A percentile compares a stretch with the other conserved stretches of the same genome.
phyloP scores from a whole-genome alignment of 2,113 vertebrate genomes.

The Gasterosteus nipponicus region DNA sequence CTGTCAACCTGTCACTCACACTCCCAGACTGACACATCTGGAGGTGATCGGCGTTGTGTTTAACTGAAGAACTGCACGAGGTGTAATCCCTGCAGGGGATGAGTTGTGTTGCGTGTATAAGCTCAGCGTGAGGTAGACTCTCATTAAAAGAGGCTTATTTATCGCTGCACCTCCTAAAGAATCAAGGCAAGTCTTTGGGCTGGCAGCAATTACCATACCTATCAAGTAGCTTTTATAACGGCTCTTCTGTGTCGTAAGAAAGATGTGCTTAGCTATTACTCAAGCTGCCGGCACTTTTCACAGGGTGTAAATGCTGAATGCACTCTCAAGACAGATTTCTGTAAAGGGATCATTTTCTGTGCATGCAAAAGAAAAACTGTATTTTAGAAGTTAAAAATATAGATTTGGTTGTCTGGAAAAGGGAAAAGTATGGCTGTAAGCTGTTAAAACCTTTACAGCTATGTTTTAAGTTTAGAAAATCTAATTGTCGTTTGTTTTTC shows the following conservation, averaged over 20 bases:
- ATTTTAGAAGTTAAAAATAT: slow-evolving; percentile 63
- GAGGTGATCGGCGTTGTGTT: slow-evolving; percentile 54
- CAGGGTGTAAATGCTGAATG: slow-evolving; percentile 46
- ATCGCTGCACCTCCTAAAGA: slow-evolving; percentile 70
- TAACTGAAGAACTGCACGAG: slow-evolving; percentile 49
- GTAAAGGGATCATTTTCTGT: slow-evolving; percentile 45
- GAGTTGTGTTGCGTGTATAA: slow-evolving; percentile 58
- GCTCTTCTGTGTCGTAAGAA: slow-evolving; percentile 57
- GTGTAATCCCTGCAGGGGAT: slow-evolving; percentile 69
- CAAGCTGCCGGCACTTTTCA: slow-evolving; percentile 53
- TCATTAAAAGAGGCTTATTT: slow-evolving; percentile 79
- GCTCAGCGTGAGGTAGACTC: slow-evolving; percentile 69
- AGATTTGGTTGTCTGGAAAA: slow-evolving; percentile 28
- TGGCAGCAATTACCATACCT: slow-evolving; percentile 75
- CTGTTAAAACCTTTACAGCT: slow-evolving; percentile 33
- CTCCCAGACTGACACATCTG: slow-evolving; percentile 1
- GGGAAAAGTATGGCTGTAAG: slow-evolving; percentile 10
- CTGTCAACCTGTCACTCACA: slow-evolving; percentile 2
- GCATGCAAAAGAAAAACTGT: neutral
- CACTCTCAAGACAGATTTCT: slow-evolving; percentile 53
- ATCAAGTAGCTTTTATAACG: slow-evolving; percentile 70
- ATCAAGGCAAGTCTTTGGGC: slow-evolving; percentile 70
- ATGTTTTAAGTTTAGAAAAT: slow-evolving; percentile 22
- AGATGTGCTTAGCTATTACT: slow-evolving; percentile 60
- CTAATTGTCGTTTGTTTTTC: no score